Base-by-base conservation (phyloP, 2,797 vertebrate genomes). In the Ceryle rudis region DNA sequence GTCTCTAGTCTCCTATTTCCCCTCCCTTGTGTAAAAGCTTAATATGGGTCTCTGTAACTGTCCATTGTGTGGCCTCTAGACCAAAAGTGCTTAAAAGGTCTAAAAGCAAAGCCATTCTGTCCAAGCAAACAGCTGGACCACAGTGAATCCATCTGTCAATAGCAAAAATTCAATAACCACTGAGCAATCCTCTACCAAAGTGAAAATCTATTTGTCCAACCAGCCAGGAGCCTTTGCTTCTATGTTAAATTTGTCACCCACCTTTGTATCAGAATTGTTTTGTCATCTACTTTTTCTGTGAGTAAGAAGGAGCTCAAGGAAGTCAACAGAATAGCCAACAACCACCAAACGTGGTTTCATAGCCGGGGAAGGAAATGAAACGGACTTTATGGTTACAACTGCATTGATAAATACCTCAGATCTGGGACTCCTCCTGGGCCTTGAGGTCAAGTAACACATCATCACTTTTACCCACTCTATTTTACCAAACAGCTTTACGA, bases 111-210 rank as follows among this genome's bases (percentile, higher is more conserved):
- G 29, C 14, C 69, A 5, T 46, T 61, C 79, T 71, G 23, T 67
- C 89, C 55, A 10, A 89, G 52, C 25, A 79, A 95, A 80, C 84
- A 89, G 67, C 93, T 93, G 94, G 89, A 82, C 64, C 64, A 81
- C 26, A 71, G 60, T 55, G 84, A 86, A 75, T 89, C 80, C 88
- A 81, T 90, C 92, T 86, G 70, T 54, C 89, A 71, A 10, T 58
- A 81, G 64, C 86, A 83, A 47, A 57, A 74, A 31, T 81, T 89
- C 79, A 77, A 87, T 67, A 91, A 95, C 41, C 46, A 60, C 33
- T 14, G 57, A 89, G 57, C 20, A 54, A 77, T 61, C 31, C 61
- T 46, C 51, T 42, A 25, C 35, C 33, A 39, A 62, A 25, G n/a
- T 25, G 61, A 78, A 89, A 85, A 69, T 9, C 52, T 90, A 33